Evolutionary conservation across 2,797 vertebrate species (phyloP).

Genomic region (Sitta carolinensis): DNA sequence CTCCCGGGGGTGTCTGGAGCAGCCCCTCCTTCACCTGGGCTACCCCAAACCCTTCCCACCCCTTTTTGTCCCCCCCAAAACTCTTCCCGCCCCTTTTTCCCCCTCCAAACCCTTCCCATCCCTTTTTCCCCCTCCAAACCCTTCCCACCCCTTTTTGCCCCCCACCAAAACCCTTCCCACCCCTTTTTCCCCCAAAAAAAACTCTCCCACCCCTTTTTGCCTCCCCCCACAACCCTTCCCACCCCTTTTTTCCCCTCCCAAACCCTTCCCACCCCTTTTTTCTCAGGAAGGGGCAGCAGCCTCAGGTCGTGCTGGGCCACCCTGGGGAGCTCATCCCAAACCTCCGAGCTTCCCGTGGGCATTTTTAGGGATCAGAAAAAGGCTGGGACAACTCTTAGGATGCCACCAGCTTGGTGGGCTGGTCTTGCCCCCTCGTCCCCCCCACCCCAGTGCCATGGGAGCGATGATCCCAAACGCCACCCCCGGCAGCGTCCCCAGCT

Average conservation of each 20-base stretch:
- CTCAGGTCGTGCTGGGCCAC: neutral
- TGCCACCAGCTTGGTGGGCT: neutral
- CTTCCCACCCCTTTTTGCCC: neutral
- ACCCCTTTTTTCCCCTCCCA: neutral
- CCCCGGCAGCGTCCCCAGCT: neutral
- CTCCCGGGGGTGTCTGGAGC: no score
- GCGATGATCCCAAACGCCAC: neutral
- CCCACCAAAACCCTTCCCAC: neutral
- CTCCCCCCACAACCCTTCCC: neutral
- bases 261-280: neutral
- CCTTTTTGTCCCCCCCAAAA: neutral
- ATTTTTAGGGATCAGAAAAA: neutral
- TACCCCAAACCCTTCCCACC: neutral
- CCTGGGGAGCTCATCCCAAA: neutral
- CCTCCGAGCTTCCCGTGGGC: accelerated
- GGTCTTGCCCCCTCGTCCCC: neutral
- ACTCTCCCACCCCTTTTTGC: neutral
- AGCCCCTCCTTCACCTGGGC: neutral
- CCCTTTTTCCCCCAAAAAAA: neutral
- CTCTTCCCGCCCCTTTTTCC: neutral
- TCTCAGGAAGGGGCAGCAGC: neutral
- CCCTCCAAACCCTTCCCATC: neutral
- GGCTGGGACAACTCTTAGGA: neutral
- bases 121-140: neutral
- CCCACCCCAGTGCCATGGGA: no score